phyloP scores from a whole-genome alignment of 2,797 vertebrate genomes.

The Micrastur ruficollis region DNA sequence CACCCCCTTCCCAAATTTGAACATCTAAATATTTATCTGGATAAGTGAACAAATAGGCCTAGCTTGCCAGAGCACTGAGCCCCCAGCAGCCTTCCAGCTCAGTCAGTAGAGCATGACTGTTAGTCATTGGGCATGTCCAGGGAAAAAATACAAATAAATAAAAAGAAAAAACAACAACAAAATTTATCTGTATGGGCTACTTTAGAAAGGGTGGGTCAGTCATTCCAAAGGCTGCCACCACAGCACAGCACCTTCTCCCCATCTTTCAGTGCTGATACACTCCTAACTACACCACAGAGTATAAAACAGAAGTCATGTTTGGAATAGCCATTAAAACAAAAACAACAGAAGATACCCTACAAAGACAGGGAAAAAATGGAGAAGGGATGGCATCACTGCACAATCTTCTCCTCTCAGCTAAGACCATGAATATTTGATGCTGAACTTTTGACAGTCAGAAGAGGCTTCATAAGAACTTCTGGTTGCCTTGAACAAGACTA shows the following conservation, averaged over 20 bases:
- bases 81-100: neutral
- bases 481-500: neutral
- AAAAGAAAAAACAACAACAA: neutral
- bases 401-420: neutral
- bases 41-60: neutral
- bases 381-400: neutral
- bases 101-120: too few species aligned
- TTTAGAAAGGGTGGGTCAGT: neutral
- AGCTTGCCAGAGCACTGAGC: neutral
- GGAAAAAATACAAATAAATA: neutral
- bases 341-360: neutral
- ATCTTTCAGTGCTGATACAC: neutral
- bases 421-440: neutral
- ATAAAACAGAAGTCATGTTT: neutral
- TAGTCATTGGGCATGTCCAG: neutral
- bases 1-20: neutral
- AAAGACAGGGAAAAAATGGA: rapidly evolving
- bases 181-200: neutral
- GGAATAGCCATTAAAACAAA: neutral
- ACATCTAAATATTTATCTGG: neutral
- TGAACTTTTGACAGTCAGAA: neutral
- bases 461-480: neutral
- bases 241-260: neutral
- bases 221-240: neutral
- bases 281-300: neutral